These are phyloP conservation scores for Tetraodon nigroviridis DNA, from an alignment of 2,113 vertebrate genomes.

Conservation along the genomic window DNA sequence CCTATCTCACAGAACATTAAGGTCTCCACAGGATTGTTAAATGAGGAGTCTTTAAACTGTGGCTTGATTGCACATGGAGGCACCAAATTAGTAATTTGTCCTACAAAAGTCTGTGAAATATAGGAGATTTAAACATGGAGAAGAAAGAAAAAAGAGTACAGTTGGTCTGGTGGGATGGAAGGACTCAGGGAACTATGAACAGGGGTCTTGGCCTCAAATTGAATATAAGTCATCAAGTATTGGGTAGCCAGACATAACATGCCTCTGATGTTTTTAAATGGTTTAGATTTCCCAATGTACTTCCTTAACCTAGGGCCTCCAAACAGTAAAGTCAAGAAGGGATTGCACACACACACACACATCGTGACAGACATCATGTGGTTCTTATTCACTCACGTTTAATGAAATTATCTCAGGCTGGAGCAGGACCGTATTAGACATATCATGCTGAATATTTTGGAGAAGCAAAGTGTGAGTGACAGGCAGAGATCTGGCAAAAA, in stretches of 20 bases:
- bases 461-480: slow-evolving; percentile 17
- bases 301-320: slow-evolving; percentile 33
- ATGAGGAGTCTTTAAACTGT: no score
- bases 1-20: no score
- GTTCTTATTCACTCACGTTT: slow-evolving; percentile 45
- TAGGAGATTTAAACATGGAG: no score
- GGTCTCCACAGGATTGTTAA: no score
- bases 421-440: slow-evolving; percentile 17
- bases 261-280: slow-evolving; percentile 58
- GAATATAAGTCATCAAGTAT: slow-evolving; percentile 23
- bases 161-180: no score
- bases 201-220: slow-evolving; percentile 34
- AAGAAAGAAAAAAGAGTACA: no score
- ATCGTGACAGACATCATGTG: slow-evolving; percentile 53
- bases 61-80: no score
- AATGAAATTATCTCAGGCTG: slow-evolving; percentile 50
- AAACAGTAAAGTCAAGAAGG: slow-evolving; percentile 10
- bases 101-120: no score
- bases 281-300: slow-evolving; percentile 56
- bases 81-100: no score
- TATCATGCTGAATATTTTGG: slow-evolving; percentile 10
- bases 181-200: no score
- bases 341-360: slow-evolving; percentile 7
- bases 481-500: slow-evolving; percentile 20
- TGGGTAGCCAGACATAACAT: slow-evolving; percentile 58